phyloP scores from a whole-genome alignment of 2,888 invertebrate species.

The Cheilosia soror region DNA sequence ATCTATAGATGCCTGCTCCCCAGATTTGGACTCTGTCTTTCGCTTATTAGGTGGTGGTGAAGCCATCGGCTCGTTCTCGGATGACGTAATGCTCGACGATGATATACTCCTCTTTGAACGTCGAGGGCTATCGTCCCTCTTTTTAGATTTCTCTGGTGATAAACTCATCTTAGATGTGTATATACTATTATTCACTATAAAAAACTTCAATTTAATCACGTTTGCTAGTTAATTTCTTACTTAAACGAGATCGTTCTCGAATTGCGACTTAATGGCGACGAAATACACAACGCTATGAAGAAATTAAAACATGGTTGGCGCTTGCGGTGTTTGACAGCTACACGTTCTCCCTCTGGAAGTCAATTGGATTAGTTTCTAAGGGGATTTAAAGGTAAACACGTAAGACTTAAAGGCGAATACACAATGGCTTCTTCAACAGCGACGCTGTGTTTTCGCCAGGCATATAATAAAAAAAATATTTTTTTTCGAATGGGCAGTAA shows the following conservation, averaged over 20 bases:
- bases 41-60: conserved; percentile 18
- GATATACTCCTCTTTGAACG: neutral
- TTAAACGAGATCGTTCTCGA: no score
- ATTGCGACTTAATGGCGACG: no score
- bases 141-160: neutral
- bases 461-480: no score
- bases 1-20: neutral
- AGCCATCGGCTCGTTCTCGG: conserved; percentile 5
- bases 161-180: neutral
- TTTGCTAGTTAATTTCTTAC: no score
- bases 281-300: conserved; percentile 14
- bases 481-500: no score
- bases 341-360: no score
- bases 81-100: neutral
- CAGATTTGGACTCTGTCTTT: neutral
- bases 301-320: no score
- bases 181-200: no score
- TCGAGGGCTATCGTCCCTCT: neutral
- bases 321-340: neutral
- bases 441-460: conserved; percentile 14
- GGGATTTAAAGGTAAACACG: neutral
- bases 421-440: conserved; percentile 30
- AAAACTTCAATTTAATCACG: no score
- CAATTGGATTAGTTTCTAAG: no score
- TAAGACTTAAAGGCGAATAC: conserved; percentile 7